phyloP scores from a whole-genome alignment of 2,888 invertebrate genomes.

The Metopia argyrocephala region DNA sequence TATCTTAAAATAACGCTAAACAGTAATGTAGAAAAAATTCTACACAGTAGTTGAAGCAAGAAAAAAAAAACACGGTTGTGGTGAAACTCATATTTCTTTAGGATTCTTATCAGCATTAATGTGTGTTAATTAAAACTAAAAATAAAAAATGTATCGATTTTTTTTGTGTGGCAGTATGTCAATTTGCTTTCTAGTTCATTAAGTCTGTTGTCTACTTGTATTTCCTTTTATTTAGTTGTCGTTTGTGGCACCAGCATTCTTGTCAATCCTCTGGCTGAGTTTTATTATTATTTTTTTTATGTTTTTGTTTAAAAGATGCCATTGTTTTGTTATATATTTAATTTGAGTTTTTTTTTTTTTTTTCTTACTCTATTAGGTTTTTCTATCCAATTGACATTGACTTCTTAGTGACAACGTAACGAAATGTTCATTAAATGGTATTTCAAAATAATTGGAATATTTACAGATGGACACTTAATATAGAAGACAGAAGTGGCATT shows the following conservation, averaged over 20 bases:
- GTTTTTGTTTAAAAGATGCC: background rate
- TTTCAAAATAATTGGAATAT: background rate
- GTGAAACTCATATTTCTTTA: too few species aligned
- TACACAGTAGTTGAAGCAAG: too few species aligned
- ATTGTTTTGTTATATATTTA: background rate
- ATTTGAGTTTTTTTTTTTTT: too few species aligned
- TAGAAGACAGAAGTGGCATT: background rate
- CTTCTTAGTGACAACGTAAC: background rate
- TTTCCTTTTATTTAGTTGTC: background rate
- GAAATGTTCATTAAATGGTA: background rate
- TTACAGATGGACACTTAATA: background rate
- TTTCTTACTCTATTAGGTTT: background rate
- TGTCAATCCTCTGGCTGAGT: background rate
- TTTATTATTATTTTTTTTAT: background rate
- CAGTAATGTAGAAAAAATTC: too few species aligned
- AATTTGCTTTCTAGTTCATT: background rate
- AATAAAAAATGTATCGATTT: background rate
- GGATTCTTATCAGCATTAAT: too few species aligned
- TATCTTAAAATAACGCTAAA: too few species aligned
- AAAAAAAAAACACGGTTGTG: too few species aligned
- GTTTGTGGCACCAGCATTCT: background rate
- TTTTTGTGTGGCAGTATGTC: background rate
- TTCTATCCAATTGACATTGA: conserved; percentile 5
- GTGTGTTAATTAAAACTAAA: background rate
- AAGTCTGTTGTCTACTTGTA: background rate